Evolutionary conservation across 1,140 invertebrate species (phyloP), one percentile per base, ranked within the genome.

Genomic region (Metaphire vulgaris): DNA sequence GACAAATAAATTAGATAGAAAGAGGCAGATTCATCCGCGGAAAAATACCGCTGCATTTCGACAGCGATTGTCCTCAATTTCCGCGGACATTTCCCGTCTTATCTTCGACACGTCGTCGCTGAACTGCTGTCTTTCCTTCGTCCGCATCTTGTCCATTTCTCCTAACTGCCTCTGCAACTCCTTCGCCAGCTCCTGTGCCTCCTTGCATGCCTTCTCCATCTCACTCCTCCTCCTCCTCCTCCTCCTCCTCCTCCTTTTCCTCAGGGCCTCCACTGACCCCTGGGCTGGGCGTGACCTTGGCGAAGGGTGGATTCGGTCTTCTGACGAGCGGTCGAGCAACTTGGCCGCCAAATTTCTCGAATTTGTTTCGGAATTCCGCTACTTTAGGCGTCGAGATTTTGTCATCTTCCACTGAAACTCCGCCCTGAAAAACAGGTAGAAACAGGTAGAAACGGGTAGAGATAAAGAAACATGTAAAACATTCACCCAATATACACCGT

Each of bases 281-380:
- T 56, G 41, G 41, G 21, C 6, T 56, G 6, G 41, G 6, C 6
- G 41, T 12, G 41, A 21, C 41, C 6, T 6, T 21, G 21, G 21
- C 6, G 41, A 56, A 56, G 21, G 41, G 41, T 21, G 41, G 21
- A 12, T 26, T 30, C 29, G 26, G 41, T 21, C 21, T 30, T 15
- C 32, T 71, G 69, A 71, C 69, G 14, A n/a, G 26, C 1, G 33
- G 1, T 33, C 31, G 30, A 14, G 66, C 30, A n/a, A n/a, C n/a
- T 15, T 34, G 66, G 67, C 56, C 67, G 30, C 67, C 74, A 26
- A 72, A 72, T 31, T 66, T 69, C n/a, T 66, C 74, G 31, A 76
- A 76, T 32, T 33, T 76, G 65, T 15, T 41, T 2, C 74, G 30
- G 68, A 76, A 67, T 26, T 76, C 74, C 69, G 74, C 69, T 26